Conservation (phyloP, 2,888 invertebrate species). For the Hymenopus coronatus region DNA sequence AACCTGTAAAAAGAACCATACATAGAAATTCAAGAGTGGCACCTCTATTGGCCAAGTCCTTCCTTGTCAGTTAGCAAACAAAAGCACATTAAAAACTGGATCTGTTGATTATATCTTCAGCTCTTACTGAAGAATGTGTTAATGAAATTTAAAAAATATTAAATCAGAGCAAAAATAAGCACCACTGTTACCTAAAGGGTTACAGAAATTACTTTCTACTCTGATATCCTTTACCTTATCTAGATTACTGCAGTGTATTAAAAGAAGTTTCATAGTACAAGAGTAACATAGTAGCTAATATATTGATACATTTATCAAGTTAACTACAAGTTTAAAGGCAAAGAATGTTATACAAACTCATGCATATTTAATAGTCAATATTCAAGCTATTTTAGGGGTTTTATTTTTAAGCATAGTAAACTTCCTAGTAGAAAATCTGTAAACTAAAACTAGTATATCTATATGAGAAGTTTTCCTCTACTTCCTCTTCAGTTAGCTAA, state of each 20-base stretch:
- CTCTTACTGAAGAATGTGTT: neutral
- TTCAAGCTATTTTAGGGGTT: neutral
- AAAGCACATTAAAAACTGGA: neutral
- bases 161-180: too few species aligned
- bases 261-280: too few species aligned
- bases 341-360: neutral
- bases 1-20: too few species aligned
- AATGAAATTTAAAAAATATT: too few species aligned
- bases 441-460: neutral
- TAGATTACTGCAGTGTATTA: too few species aligned
- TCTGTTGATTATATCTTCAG: neutral
- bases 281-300: too few species aligned
- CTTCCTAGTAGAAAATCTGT: neutral
- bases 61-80: neutral
- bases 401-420: neutral
- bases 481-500: neutral
- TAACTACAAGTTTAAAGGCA: too few species aligned
- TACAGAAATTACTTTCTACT: too few species aligned
- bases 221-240: neutral
- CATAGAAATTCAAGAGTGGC: neutral
- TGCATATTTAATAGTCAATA: neutral
- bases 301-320: too few species aligned
- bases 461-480: neutral
- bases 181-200: too few species aligned
- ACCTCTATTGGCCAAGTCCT: neutral